Evolutionary conservation across 2,888 invertebrate species (phyloP).

Genomic region (Acronicta alni): DNA sequence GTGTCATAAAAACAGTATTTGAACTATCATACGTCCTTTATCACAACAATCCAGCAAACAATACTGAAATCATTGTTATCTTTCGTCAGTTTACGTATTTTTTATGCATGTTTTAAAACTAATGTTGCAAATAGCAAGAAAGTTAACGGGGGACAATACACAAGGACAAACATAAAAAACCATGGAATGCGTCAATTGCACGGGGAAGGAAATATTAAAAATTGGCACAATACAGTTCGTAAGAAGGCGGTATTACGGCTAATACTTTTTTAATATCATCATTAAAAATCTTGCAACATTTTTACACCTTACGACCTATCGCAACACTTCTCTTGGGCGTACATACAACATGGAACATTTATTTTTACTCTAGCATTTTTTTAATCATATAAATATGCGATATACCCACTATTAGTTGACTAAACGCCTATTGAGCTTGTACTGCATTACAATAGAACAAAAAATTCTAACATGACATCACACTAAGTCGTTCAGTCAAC

Average conservation of each 20-base stretch:
- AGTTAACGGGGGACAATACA: constrained; percentile 36
- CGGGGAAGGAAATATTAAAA: constrained; percentile 65
- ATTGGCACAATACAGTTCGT: constrained; percentile 77
- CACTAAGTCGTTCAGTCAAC: constrained; percentile 30
- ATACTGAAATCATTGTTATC: constrained; percentile 15
- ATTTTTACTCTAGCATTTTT: constrained; percentile 56
- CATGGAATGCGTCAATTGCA: constrained; percentile 71
- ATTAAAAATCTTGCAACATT: constrained; percentile 73
- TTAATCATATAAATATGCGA: constrained; percentile 44
- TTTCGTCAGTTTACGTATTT: constrained; percentile 10
- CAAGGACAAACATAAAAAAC: constrained; percentile 36
- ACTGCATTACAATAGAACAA: constrained; percentile 1
- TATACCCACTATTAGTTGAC: constrained; percentile 26
- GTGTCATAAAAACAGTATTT: constrained; percentile 25
- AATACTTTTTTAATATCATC: constrained; percentile 56
- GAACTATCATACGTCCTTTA: constrained; percentile 9
- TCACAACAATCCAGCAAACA: constrained; percentile 18
- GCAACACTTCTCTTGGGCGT: constrained; percentile 67
- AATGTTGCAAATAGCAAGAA: constrained; percentile 22
- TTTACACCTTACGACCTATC: constrained; percentile 72
- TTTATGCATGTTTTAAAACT: neutral
- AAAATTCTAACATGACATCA: neutral
- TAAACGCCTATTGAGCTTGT: constrained; percentile 3
- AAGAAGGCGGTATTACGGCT: constrained; percentile 69
- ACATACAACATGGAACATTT: constrained; percentile 76